Base-by-base conservation (phyloP, 2,113 vertebrate species). In the Panurus biarmicus region DNA sequence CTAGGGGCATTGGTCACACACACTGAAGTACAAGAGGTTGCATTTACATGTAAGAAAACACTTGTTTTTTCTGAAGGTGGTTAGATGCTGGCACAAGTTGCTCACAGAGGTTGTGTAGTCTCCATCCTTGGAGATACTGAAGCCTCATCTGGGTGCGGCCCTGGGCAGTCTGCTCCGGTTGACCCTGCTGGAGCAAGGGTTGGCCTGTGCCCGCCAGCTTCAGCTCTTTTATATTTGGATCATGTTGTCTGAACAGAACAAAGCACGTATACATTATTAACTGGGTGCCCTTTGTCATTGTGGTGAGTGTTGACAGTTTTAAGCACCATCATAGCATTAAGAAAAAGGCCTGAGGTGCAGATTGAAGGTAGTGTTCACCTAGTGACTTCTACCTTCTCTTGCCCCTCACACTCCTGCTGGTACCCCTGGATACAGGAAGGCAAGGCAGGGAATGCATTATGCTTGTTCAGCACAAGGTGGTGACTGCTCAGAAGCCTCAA, bases 121-220 rank as follows among this genome's bases (percentile, higher is more conserved):
- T 71, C 53, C n/a, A 7, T 69, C 18, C 9, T 22, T 61, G 44
- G 53, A 79, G 62, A 54, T 64, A 29, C 8, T 45, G 38, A 51
- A 81, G 23, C 48, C 13, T 78, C 1, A 0, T 12, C 23, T 65
- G 54, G 8, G 47, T 2, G 3, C 0, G 0, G 24, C 38, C 21
- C 20, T 65, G 58, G 21, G 10, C 54, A 72, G 8, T 17, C 38
- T 72, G 38, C 20, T 71, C 19, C 57, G 51, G 11, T 45, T 77
- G 54, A 56, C 26, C 10, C 26, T 77, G 36, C 45, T 64, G 15
- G 54, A 72, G 18, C 33, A 38, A 29, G 26, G 22, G 4, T 33
- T 69, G 45, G 6, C 23, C 45, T 65, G 36, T 84, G 24, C 38
- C 22, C 2, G 1, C 28, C n/a, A 66, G 4, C 19, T 61, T 77